phyloP scores from a whole-genome alignment of 2,888 invertebrate genomes.

The Pyrrhosoma nymphula region DNA sequence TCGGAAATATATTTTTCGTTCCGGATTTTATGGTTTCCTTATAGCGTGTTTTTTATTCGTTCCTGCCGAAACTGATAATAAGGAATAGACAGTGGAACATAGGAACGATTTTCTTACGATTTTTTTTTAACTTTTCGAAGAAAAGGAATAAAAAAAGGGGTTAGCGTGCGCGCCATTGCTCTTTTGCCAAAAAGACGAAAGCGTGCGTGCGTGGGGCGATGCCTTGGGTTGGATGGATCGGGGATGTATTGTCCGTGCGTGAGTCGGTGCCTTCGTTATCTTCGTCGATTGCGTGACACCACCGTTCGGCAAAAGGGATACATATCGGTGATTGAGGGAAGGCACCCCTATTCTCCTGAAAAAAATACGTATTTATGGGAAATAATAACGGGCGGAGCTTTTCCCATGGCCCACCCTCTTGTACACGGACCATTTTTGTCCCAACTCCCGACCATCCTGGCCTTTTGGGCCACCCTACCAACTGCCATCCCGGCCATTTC shows the following conservation, averaged over 20 bases:
- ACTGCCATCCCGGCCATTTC: neutral
- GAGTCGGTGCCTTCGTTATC: conserved; percentile 47
- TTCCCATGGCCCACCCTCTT: conserved; percentile 3
- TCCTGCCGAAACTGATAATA: neutral
- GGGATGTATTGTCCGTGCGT: conserved; percentile 21
- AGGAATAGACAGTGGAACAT: neutral
- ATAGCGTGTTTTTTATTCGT: neutral
- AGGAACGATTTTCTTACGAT: neutral
- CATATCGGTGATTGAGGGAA: conserved; percentile 63
- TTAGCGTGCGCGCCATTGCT: neutral
- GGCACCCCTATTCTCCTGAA: neutral
- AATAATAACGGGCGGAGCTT: conserved; percentile 42
- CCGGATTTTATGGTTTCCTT: neutral
- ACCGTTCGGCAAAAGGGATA: conserved; percentile 42
- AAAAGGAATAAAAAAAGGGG: neutral
- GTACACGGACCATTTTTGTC: neutral
- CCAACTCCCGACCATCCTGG: neutral
- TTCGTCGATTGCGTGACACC: conserved; percentile 50
- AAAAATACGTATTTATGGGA: conserved; percentile 64
- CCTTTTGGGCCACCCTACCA: neutral
- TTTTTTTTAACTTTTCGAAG: neutral
- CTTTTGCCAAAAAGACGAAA: conserved; percentile 43
- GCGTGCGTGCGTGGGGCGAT: conserved; percentile 5
- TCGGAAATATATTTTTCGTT: neutral
- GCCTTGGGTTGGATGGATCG: neutral